These are phyloP conservation scores for Podarcis siculus DNA, from an alignment of 2,797 vertebrate genomes.

Conservation along the genomic window DNA sequence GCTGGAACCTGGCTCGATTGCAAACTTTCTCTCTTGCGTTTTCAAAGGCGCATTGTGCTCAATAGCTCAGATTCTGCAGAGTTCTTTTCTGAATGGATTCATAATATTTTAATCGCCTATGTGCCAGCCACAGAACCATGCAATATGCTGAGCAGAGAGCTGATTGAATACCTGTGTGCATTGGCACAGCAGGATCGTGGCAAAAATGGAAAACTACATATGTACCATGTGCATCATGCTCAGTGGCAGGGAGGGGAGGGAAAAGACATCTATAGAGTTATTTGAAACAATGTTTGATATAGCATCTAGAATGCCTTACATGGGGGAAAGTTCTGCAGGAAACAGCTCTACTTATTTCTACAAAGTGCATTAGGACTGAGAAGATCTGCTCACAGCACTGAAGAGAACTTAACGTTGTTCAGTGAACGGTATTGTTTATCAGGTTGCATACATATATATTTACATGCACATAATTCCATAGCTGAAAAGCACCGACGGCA, in stretches of 20 bases:
- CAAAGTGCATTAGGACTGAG: neutral
- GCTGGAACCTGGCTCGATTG: conserved; percentile 72
- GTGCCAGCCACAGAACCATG: conserved; percentile 61
- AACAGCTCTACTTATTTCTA: neutral
- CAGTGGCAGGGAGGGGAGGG: neutral
- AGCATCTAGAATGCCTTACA: conserved; percentile 31
- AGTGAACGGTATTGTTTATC: neutral
- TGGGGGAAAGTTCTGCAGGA: neutral
- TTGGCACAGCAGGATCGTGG: conserved; percentile 67
- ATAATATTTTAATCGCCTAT: conserved; percentile 69
- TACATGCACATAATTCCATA: conserved; percentile 34
- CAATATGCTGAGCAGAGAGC: conserved; percentile 57
- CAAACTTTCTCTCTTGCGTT: conserved; percentile 67
- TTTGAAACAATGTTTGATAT: conserved; percentile 41
- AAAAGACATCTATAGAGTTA: conserved; percentile 39
- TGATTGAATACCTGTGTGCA: conserved; percentile 66
- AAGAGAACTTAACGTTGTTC: conserved; percentile 41
- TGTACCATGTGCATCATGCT: conserved; percentile 66
- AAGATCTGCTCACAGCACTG: neutral
- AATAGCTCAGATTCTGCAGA: conserved; percentile 61
- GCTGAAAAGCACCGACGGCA: conserved; percentile 41
- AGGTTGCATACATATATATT: conserved; percentile 39
- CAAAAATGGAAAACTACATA: conserved; percentile 70
- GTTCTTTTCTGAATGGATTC: conserved; percentile 73
- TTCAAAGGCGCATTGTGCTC: conserved; percentile 71